phyloP scores from a whole-genome alignment of 2,113 vertebrate genomes.

The Canis aureus region DNA sequence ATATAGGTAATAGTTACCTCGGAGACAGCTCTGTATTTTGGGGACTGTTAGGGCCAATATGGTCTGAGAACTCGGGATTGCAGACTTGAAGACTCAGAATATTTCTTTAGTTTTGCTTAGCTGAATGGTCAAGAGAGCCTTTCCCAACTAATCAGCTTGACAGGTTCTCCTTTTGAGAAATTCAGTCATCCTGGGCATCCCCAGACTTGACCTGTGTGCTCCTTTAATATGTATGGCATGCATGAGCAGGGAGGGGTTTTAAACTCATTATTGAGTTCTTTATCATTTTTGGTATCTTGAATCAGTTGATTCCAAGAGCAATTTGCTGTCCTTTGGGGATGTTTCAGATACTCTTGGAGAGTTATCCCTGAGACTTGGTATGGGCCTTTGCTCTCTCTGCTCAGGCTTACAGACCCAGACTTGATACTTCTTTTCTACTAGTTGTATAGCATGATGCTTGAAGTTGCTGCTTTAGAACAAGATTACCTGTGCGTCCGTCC shows the following conservation, averaged over 20 bases:
- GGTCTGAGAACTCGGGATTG: not conserved
- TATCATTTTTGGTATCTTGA: not conserved
- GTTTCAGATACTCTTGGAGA: not conserved
- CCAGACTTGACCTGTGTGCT: not conserved
- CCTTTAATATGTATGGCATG: not conserved
- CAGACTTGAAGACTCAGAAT: not conserved
- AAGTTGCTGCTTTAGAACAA: fast-evolving
- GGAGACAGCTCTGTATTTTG: not conserved
- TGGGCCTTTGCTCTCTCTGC: not conserved
- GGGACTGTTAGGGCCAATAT: not conserved
- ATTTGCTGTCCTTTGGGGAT: not conserved
- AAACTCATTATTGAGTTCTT: not conserved
- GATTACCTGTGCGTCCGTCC: not conserved
- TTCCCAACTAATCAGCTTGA: constrained; percentile 4
- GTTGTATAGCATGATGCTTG: not conserved
- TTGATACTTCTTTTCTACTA: not conserved
- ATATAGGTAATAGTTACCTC: not conserved
- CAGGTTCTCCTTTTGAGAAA: not conserved
- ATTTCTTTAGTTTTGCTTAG: not conserved
- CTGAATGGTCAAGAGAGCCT: not conserved
- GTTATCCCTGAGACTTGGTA: too few species aligned
- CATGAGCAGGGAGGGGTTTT: not conserved
- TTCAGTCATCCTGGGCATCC: not conserved
- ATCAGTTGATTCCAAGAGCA: not conserved
- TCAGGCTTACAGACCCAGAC: not conserved